A percentile compares a stretch with the other conserved stretches of the same genome.
These are phyloP conservation scores for Brachyopa scutellaris DNA, from an alignment of 2,888 invertebrate genomes.

Conservation along the genomic window DNA sequence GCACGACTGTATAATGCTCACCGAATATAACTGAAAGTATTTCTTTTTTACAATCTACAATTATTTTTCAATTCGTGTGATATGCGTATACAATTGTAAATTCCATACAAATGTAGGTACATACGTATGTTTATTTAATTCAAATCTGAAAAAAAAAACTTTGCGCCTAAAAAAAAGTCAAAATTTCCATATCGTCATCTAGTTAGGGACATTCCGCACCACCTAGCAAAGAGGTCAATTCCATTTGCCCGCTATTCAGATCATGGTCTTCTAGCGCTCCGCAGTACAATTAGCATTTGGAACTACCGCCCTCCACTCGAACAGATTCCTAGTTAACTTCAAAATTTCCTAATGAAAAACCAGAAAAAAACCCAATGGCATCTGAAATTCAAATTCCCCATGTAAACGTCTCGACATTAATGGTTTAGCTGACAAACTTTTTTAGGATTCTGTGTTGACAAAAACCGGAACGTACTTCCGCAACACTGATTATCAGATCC, in stretches of 20 bases:
- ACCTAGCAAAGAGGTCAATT: conserved; percentile 68
- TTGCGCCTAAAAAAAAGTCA: neutral
- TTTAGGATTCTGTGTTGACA: conserved; percentile 53
- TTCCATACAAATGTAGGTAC: too few relatives aligned
- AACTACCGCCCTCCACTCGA: neutral
- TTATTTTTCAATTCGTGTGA: too few relatives aligned
- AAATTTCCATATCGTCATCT: neutral
- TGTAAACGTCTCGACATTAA: conserved; percentile 36
- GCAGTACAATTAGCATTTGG: conserved; percentile 48
- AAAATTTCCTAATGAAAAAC: conserved; percentile 25
- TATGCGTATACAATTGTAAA: too few relatives aligned
- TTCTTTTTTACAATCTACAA: too few relatives aligned
- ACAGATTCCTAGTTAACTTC: neutral
- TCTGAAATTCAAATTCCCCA: conserved; percentile 50
- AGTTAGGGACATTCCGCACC: conserved; percentile 56
- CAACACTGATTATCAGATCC: conserved; percentile 74
- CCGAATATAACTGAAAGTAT: too few relatives aligned
- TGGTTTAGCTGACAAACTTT: conserved; percentile 13
- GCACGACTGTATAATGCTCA: too few relatives aligned
- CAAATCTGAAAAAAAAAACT: neutral
- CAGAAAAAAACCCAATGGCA: too few relatives aligned
- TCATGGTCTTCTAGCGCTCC: conserved; percentile 54
- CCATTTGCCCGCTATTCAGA: conserved; percentile 51
- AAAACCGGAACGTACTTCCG: conserved; percentile 73
- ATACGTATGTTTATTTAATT: too few relatives aligned